Base-by-base conservation (phyloP, 1,140 invertebrate species). In the Acyrthosiphon pisum region DNA sequence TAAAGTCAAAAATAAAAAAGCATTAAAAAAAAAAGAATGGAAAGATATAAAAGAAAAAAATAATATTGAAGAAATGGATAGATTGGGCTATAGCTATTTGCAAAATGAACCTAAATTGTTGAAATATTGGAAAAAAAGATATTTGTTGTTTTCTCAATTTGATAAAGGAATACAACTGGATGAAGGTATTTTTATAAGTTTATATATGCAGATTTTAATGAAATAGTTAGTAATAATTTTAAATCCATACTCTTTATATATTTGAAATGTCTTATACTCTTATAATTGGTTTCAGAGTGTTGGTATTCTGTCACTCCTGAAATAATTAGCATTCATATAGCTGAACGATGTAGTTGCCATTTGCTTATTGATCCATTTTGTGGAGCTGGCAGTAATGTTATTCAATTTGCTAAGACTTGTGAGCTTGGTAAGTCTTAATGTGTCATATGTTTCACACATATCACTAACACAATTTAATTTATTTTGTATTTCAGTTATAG, bases 281-380 rank as follows among this genome's bases (percentile, higher is more conserved):
- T 35, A 50, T 53, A 53, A 88, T 50, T n/a, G 48, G 3, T 95
- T 95, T 76, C 94, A 96, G 98, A 99, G 95, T 98, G 98, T 94
- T 99, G 99, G 99, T 99, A 98, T 96, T 99, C 99, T 23, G 99
- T 99, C 3, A 99, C 99, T 0, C 99, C 99, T 0, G 99, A 99
- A 96, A 97, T 97, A 94, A 97, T 99, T 93, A 99, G 99, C 37
- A 96, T 96, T 93, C 98, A 99, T 95, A 98, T 99, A 94, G 99
- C 99, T 0, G 96, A 97, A 94, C 96, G 98, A 93, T 97, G 97
- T 94, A 95, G 96, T 94, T 97, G 97, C 94, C 97, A 98, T 95
- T 95, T 98, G 0, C 97, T 99, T n/a, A 95, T 99, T 1, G 99
- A 99, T 96, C 99, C 97, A 11, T 99, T 99, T 95, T 99, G 99